Evolutionary conservation across 1,140 invertebrate genomes (phyloP).

Genomic region (Eriocheir sinensis): DNA sequence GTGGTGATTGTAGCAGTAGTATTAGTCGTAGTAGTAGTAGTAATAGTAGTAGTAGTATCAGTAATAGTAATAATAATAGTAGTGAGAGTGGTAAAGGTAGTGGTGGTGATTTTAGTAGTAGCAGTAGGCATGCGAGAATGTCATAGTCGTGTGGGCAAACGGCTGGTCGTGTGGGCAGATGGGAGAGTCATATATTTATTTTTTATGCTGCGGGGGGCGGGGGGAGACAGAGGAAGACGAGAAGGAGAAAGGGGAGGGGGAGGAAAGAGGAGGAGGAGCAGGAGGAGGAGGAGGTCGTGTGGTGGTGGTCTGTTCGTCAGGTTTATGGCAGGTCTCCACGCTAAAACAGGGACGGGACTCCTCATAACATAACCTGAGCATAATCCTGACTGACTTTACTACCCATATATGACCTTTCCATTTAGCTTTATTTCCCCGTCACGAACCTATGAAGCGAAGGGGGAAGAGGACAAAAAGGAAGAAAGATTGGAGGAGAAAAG

Average conservation of each 20-base stretch:
- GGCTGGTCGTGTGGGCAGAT: not conserved
- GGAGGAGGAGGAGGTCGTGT: not conserved
- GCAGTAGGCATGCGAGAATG: not conserved
- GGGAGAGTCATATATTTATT: not conserved
- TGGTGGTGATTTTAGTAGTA: not conserved
- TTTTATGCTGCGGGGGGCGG: not conserved
- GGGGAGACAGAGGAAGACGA: not conserved
- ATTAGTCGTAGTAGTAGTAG: constrained; percentile 3
- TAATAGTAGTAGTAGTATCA: constrained; percentile 6
- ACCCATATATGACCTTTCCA: constrained; percentile 24
- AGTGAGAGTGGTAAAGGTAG: not conserved
- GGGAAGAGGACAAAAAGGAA: too few relatives aligned
- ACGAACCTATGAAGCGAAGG: too few relatives aligned
- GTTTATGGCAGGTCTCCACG: not conserved
- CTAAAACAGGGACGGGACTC: not conserved
- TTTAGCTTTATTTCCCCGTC: not conserved
- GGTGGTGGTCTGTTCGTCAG: not conserved
- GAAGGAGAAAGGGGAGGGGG: not conserved
- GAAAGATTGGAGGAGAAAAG: too few relatives aligned
- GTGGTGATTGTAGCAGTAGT: not conserved
- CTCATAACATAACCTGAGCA: constrained; percentile 8
- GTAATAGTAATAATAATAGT: not conserved
- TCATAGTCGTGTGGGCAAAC: not conserved
- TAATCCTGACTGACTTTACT: not conserved
- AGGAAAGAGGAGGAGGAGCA: too few relatives aligned